Conservation (phyloP, 2,888 invertebrate genomes). For the Calameuta idolon region DNA sequence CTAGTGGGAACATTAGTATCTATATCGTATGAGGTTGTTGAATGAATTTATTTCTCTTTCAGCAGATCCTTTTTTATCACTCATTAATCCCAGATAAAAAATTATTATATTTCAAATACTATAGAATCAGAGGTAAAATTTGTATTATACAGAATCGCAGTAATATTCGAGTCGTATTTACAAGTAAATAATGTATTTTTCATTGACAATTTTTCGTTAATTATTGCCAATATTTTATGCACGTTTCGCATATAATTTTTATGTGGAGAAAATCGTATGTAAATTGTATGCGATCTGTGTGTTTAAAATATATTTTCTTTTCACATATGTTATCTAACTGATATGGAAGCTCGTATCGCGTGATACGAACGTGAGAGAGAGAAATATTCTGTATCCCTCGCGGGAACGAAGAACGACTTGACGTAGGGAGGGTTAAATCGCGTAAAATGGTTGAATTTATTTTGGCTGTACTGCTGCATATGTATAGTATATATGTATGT, state of each 20-base stretch:
- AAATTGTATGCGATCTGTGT: too few species aligned
- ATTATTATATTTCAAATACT: too few species aligned
- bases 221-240: too few species aligned
- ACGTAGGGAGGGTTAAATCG: conserved; percentile 15
- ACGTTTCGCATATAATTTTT: too few species aligned
- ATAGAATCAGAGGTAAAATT: too few species aligned
- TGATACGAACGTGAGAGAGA: neutral
- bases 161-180: too few species aligned
- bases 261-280: too few species aligned
- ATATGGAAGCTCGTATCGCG: neutral
- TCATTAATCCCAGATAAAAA: too few species aligned
- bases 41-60: neutral
- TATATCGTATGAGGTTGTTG: neutral
- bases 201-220: too few species aligned
- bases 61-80: neutral
- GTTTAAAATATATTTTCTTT: too few species aligned
- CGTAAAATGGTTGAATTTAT: conserved; percentile 21
- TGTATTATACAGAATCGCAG: too few species aligned
- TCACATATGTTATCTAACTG: neutral
- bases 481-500: neutral
- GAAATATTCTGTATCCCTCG: neutral
- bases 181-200: too few species aligned
- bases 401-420: conserved; percentile 7
- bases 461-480: conserved; percentile 17
- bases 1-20: neutral